Evolutionary conservation across 2,888 invertebrate genomes (phyloP).

Genomic region (Glyphotaelius pellucidus): DNA sequence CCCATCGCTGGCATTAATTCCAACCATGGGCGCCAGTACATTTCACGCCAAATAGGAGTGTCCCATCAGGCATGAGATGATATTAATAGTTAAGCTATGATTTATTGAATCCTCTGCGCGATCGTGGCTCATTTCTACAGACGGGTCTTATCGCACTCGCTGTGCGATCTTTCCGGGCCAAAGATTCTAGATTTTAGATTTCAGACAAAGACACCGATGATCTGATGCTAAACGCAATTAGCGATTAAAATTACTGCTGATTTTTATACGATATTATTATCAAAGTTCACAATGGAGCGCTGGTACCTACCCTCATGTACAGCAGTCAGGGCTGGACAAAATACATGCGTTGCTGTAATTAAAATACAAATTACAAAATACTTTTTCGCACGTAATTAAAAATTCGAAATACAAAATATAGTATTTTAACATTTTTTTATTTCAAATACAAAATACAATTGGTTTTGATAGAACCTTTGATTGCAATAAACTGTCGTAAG

Average conservation of each 20-base stretch:
- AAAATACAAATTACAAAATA: no score
- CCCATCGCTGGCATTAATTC: neutral
- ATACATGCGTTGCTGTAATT: no score
- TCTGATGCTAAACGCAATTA: neutral
- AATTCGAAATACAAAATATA: no score
- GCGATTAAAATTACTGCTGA: neutral
- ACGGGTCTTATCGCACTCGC: neutral
- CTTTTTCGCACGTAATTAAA: no score
- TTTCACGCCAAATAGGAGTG: conserved; percentile 39
- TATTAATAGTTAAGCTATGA: conserved; percentile 33
- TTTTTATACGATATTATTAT: neutral
- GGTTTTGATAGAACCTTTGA: no score
- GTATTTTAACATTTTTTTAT: no score
- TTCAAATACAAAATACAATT: no score
- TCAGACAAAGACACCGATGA: neutral
- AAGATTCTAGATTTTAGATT: neutral
- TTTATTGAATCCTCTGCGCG: conserved; percentile 10
- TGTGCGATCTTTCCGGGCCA: neutral
- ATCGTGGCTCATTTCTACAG: conserved; percentile 15
- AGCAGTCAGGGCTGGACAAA: no score
- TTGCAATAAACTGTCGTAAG: no score
- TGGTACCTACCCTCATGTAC: neutral
- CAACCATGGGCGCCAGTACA: conserved; percentile 14
- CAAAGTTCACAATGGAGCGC: neutral
- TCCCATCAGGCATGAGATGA: conserved; percentile 34